These are phyloP conservation scores for Botrylloides violaceus DNA, from an alignment of 23 tunicate species.

Conservation along the genomic window DNA sequence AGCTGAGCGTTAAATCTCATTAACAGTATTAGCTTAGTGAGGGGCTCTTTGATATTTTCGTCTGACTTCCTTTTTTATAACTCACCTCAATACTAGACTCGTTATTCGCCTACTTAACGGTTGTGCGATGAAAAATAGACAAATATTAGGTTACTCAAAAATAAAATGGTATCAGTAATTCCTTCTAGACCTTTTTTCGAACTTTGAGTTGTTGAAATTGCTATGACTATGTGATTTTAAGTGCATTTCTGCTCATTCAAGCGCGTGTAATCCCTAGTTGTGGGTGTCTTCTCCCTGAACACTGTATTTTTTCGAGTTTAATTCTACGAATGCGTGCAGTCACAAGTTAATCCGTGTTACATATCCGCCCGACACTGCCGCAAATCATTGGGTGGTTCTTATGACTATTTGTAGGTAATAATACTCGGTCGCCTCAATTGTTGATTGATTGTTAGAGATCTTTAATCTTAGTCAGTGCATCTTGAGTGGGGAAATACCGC, in stretches of 20 bases:
- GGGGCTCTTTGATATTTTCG: not conserved
- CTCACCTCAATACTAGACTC: constrained; percentile 1
- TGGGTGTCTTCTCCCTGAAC: not conserved
- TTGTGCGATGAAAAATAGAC: constrained; percentile 2
- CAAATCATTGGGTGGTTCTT: constrained; percentile 1
- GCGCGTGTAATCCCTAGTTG: constrained; percentile 4
- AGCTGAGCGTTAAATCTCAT: constrained; percentile 3
- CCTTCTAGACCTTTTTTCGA: constrained; percentile 3
- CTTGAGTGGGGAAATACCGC: constrained; percentile 4
- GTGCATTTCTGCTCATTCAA: constrained; percentile 1
- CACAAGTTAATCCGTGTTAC: constrained; percentile 1
- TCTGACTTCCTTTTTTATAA: not conserved
- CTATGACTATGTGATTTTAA: constrained; percentile 1
- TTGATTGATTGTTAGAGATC: not conserved
- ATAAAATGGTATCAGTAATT: constrained; percentile 1
- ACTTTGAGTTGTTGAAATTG: not conserved
- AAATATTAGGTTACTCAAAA: not conserved
- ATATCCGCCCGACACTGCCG: constrained; percentile 1
- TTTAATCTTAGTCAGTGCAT: not conserved
- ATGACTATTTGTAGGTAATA: not conserved
- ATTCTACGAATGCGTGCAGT: not conserved
- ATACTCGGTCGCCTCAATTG: not conserved
- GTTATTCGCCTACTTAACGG: constrained; percentile 1
- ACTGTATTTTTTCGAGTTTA: not conserved
- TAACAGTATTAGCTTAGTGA: constrained; percentile 2